These are phyloP conservation scores for Protaetia brevitarsis DNA, from an alignment of 1,140 invertebrate species.

Conservation along the genomic window DNA sequence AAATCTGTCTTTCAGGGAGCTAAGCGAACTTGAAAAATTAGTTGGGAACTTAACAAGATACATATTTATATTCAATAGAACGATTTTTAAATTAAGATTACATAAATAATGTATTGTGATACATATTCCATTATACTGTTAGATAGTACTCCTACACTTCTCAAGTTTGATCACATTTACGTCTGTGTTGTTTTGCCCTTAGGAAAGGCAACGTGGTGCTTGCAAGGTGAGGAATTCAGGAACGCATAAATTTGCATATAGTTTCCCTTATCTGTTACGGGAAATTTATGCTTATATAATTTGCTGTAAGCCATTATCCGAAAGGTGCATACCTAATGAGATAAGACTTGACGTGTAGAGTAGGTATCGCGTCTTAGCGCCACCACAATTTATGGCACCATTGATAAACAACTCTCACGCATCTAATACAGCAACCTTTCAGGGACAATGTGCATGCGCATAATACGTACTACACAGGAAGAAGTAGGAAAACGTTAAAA, in stretches of 20 bases:
- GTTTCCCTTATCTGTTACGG: neutral
- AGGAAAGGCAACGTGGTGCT: neutral
- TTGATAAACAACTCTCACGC: constrained; percentile 7
- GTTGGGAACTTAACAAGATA: no score
- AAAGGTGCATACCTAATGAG: constrained; percentile 11
- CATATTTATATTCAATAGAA: no score
- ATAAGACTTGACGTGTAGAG: neutral
- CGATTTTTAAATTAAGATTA: no score
- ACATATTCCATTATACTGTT: no score
- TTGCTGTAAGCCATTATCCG: constrained; percentile 6
- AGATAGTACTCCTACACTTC: no score
- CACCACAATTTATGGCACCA: neutral
- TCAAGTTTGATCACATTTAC: no score
- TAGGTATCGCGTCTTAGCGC: neutral
- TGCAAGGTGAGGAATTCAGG: neutral
- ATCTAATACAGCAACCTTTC: neutral
- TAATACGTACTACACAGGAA: no score
- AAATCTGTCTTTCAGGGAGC: no score
- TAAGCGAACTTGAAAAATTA: no score
- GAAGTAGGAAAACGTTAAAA: no score
- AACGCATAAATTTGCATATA: constrained; percentile 4
- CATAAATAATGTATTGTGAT: no score
- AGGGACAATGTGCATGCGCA: neutral
- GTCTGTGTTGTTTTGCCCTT: no score
- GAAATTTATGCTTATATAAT: constrained; percentile 14